Base-by-base conservation (phyloP, 2,888 invertebrate genomes). In the Dicyrtomina minuta region DNA sequence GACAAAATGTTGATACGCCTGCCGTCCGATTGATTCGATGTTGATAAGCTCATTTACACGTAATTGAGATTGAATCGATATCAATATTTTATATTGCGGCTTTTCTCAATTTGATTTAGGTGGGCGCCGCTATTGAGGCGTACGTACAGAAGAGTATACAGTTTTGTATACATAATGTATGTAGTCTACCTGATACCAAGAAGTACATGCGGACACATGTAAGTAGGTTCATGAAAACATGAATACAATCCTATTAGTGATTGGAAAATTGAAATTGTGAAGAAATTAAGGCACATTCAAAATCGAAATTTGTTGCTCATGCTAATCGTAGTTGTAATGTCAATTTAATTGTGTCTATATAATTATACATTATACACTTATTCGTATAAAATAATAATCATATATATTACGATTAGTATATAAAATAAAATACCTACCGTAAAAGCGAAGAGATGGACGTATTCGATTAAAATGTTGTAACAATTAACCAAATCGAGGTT, bases 401-500 rank as follows among this genome's bases (percentile, higher is more conserved):
- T 8, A 3, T 5, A 24, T 2, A 22, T 4, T 55, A 22, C 26
- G 43, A 33, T 33, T 5, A 33, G 33, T 33, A 33, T 33, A 33
- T 55, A 24, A 13, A 55, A 24, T 10, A 24, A 12, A 55, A 15
- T 55, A 26, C 26, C 55, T 26, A 55, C 13, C 13, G 43, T 43
- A 12, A 13, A 43, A n/a, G n/a, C 46, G 27, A 58, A 26, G 44
- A 61, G 46, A 61, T 61, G 51, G 62, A 62, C 46, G 49, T 22
- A 49, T 62, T 27, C 49, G 39, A 58, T 33, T 58, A 58, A 58
- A 58, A 27, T 60, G 27, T 46, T 24, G 49, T 13, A 33, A 62
- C 33, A 62, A 62, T 49, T 62, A 62, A 62, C n/a, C 33, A 62
- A 49, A 62, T 62, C 46, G 62, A 62, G 62, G 62, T 62, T 46